These are phyloP conservation scores for Eupithecia dodoneata DNA, from an alignment of 2,888 invertebrate genomes.

Conservation along the genomic window DNA sequence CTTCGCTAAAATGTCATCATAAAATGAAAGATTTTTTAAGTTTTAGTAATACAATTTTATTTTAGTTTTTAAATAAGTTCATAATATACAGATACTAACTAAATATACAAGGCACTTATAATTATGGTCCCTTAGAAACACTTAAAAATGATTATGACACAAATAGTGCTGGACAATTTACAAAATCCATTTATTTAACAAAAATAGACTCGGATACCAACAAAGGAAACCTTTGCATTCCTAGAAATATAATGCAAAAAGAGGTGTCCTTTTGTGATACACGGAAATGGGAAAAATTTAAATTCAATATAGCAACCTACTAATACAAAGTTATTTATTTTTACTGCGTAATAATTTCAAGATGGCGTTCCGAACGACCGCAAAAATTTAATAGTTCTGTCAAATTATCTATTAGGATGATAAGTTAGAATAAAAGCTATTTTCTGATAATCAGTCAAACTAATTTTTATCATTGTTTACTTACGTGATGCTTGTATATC, in stretches of 20 bases:
- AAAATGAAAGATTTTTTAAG: slow-evolving; percentile 38
- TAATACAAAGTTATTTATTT: background rate
- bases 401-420: slow-evolving; percentile 19
- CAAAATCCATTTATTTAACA: slow-evolving; percentile 6
- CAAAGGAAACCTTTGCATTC: background rate
- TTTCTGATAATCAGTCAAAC: slow-evolving; percentile 25
- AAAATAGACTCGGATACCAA: background rate
- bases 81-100: slow-evolving; percentile 68
- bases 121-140: slow-evolving; percentile 77
- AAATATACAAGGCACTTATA: slow-evolving; percentile 78
- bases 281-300: background rate
- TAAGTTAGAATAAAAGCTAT: slow-evolving; percentile 22
- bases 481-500: slow-evolving; percentile 11
- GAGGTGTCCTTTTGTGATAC: background rate
- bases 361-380: background rate
- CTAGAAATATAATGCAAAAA: background rate
- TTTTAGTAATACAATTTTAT: slow-evolving; percentile 55
- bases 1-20: background rate
- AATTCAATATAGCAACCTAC: background rate
- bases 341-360: background rate
- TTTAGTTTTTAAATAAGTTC: slow-evolving; percentile 59
- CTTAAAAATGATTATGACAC: slow-evolving; percentile 52
- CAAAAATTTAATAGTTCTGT: slow-evolving; percentile 4
- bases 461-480: slow-evolving; percentile 31
- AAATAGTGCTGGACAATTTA: slow-evolving; percentile 41